Evolutionary conservation across 2,797 vertebrate species (phyloP).

Genomic region (Helicolenus hilgendorfi): DNA sequence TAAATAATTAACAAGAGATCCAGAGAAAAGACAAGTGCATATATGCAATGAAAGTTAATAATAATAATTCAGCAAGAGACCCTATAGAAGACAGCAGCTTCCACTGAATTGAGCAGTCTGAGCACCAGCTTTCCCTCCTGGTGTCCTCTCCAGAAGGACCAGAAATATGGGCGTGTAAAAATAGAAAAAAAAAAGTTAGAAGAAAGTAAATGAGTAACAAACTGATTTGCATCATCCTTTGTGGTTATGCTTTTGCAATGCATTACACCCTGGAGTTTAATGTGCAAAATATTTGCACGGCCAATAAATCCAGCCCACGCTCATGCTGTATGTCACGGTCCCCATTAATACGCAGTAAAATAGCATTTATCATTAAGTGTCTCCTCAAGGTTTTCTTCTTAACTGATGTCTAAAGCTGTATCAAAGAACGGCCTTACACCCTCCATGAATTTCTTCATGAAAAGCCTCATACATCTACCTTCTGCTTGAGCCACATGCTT

Average conservation of each 20-base stretch:
- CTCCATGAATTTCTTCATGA: not conserved
- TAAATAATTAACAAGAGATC: not conserved
- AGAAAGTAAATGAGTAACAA: not conserved
- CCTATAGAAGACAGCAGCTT: not conserved
- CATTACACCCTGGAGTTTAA: not conserved
- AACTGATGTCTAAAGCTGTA: not conserved
- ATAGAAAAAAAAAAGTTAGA: not conserved
- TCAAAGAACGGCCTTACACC: slow-evolving; percentile 10
- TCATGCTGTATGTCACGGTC: not conserved
- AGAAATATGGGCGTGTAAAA: not conserved
- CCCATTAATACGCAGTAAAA: slow-evolving; percentile 8
- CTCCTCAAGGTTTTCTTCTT: slow-evolving; percentile 52
- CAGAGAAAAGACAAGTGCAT: not conserved
- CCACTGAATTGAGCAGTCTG: not conserved
- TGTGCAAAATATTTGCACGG: not conserved
- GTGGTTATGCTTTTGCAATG: not conserved
- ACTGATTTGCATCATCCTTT: not conserved
- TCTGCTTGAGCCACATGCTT: not conserved
- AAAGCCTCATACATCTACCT: not conserved
- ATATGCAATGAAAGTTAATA: not conserved
- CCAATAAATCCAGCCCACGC: not conserved
- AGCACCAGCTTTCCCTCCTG: not conserved
- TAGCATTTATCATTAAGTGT: not conserved
- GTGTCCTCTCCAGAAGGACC: not conserved
- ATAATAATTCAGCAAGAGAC: not conserved